phyloP scores from a whole-genome alignment of 1,140 invertebrate genomes.

The Drosophila bocqueti region DNA sequence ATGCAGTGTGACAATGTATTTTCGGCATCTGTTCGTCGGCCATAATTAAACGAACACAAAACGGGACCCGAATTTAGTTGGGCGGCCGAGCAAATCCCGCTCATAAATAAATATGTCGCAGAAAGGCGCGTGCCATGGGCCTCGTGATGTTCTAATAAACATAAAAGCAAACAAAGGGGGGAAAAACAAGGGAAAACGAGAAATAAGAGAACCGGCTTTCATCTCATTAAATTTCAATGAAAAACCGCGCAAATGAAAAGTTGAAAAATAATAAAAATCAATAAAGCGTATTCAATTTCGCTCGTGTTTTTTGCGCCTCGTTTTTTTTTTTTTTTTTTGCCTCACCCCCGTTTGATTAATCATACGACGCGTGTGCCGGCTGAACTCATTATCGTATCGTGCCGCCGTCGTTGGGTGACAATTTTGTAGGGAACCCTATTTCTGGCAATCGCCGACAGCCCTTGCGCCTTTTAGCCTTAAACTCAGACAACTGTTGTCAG shows the following conservation, averaged over 20 bases:
- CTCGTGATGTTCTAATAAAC: slow-evolving; percentile 51
- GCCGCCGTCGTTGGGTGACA: slow-evolving; percentile 7
- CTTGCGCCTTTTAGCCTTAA: slow-evolving; percentile 13
- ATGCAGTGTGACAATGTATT: slow-evolving; percentile 34
- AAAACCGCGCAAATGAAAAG: slow-evolving; percentile 33
- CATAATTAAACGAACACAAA: slow-evolving; percentile 35
- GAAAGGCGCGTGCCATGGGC: slow-evolving; percentile 31
- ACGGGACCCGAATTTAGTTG: slow-evolving; percentile 20
- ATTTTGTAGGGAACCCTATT: slow-evolving; percentile 20
- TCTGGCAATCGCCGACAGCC: slow-evolving; percentile 13
- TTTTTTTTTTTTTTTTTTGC: not conserved
- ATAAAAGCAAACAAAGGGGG: slow-evolving; percentile 39
- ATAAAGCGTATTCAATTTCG: slow-evolving; percentile 55
- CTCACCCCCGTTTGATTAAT: slow-evolving; percentile 57
- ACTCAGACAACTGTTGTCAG: slow-evolving; percentile 61
- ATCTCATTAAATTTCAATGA: slow-evolving; percentile 51
- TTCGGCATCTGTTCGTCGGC: slow-evolving; percentile 31
- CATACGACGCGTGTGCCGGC: slow-evolving; percentile 52
- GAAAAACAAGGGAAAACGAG: slow-evolving; percentile 26
- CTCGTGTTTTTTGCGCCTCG: not conserved
- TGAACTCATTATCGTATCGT: slow-evolving; percentile 31
- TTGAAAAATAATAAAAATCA: slow-evolving; percentile 52
- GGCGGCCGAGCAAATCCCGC: slow-evolving; percentile 17
- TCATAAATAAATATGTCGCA: slow-evolving; percentile 26
- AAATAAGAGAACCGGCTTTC: slow-evolving; percentile 5